Evolutionary conservation across 2,797 vertebrate species (phyloP), one percentile per base, ranked within the genome.

Genomic region (Liparis tanakae): DNA sequence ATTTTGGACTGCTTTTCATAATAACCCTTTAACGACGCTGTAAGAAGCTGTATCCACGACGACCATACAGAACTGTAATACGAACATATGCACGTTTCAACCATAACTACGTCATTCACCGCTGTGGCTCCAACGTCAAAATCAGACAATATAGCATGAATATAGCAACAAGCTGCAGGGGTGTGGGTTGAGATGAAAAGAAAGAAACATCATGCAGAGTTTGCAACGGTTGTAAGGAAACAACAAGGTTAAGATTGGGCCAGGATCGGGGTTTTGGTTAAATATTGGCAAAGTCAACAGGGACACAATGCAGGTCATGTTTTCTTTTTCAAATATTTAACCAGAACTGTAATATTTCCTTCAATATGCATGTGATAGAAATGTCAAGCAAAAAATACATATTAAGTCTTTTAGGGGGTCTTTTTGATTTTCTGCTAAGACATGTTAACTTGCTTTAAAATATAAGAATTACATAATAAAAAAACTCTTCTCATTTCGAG

Each of bases 181-280:
- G 70, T 1, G 9, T 14, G 55, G 57, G 50, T 61, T 41, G 1
- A 10, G 13, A 63, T 37, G 20, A 72, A 70, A 77, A 37, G 22
- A 71, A 62, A n/a, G n/a, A n/a, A n/a, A n/a, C n/a, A n/a, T 51
- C 25, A 43, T 37, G 50, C 25, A 15, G 66, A 59, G 46, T 74
- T 70, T 54, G 13, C 30, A 58, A 18, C 59, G 61, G 69, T 66
- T 59, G 69, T 20, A 62, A 13, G 1, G 10, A 65, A 65, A 70
- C 34, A 18, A 67, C n/a, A 30, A 30, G 25, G 25, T 51, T 51
- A 50, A 50, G n/a, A 50, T 51, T 22, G 22, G 4, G n/a, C 7
- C 20, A 10, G n/a, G n/a, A 50, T 20, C 10, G 48, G 10, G 48
- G 9, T 50, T 4, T 50, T 5, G 9, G 44, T 18, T 48, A 7